Evolutionary conservation across 2,797 vertebrate species (phyloP), one percentile per base, ranked within the genome.

Genomic region (Botia almorhae): DNA sequence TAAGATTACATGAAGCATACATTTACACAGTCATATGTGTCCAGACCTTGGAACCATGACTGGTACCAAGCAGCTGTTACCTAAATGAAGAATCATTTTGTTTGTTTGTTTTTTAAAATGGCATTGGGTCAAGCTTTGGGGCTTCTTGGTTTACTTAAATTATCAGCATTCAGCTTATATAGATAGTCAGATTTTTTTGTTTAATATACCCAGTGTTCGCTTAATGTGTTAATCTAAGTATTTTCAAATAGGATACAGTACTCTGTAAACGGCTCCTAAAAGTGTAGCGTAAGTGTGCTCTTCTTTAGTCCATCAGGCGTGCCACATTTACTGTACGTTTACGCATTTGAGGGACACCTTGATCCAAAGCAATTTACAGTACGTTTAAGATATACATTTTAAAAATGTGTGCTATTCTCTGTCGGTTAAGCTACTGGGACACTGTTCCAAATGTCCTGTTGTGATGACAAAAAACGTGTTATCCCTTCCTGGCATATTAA

Each of bases 401-500:
- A 60, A 23, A 23, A 23, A 11, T 58, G n/a, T 21, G 21, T 21
- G 8, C 7, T 10, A 43, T 43, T 7, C 39, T 43, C 39, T 43
- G 43, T 21, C 14, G 2, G 55, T 23, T 2, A 61, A 14, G 58
- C 23, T 61, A 29, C 8, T 14, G 7, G 23, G 58, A 29, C 13
- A 29, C 6, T 55, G 8, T 43, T 76, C 63, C 23, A 48, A 46
- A 39, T 29, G 39, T 70, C 39, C 26, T 61, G 55, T 69, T 69
- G 17, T 61, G 39, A 56, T 56, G 10, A 14, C 64, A 77, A 69
- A 65, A 69, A 43, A 55, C 36, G 67, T 63, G 56, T 26, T 23
- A 64, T 39, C 26, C 43, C 55, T 71, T 64, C 17, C 46, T 14
- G 33, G 33, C 29, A 2, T 23, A 14, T 26, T 53, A 43, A 53